These are phyloP conservation scores for Nomada fucata DNA, from an alignment of 2,888 invertebrate genomes.

Conservation along the genomic window DNA sequence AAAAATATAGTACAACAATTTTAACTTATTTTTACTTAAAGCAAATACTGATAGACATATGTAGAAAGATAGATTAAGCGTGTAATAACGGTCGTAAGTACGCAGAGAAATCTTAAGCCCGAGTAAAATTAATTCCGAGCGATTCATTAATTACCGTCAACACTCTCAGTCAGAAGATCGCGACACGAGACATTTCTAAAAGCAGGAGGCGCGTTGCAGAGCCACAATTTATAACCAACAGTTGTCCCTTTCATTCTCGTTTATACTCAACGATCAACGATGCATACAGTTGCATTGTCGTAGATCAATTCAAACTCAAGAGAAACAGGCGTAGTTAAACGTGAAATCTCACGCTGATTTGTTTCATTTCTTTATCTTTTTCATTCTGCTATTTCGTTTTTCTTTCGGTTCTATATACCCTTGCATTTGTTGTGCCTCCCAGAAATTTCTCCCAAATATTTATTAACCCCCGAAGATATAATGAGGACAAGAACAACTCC, in stretches of 20 bases:
- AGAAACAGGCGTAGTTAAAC: background rate
- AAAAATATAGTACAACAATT: background rate
- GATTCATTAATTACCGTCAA: slow-evolving; percentile 19
- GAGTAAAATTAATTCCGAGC: slow-evolving; percentile 12
- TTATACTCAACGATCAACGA: background rate
- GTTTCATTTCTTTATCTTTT: background rate
- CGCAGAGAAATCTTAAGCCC: background rate
- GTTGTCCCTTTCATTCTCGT: background rate
- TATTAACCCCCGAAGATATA: too few relatives aligned
- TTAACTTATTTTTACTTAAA: too few relatives aligned
- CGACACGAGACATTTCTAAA: background rate
- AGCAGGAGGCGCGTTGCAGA: background rate
- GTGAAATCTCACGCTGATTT: background rate
- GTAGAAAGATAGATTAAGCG: background rate
- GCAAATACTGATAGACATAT: too few relatives aligned
- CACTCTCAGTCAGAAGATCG: background rate
- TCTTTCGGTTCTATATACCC: background rate
- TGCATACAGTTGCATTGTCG: background rate
- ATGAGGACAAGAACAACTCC: background rate
- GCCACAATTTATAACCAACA: background rate
- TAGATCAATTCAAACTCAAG: background rate
- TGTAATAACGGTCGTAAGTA: background rate
- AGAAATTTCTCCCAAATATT: too few relatives aligned
- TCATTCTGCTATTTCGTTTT: background rate
- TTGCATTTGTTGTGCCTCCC: background rate